These are phyloP conservation scores for Microtus pennsylvanicus DNA, from an alignment of 2,113 vertebrate genomes.

Conservation along the genomic window DNA sequence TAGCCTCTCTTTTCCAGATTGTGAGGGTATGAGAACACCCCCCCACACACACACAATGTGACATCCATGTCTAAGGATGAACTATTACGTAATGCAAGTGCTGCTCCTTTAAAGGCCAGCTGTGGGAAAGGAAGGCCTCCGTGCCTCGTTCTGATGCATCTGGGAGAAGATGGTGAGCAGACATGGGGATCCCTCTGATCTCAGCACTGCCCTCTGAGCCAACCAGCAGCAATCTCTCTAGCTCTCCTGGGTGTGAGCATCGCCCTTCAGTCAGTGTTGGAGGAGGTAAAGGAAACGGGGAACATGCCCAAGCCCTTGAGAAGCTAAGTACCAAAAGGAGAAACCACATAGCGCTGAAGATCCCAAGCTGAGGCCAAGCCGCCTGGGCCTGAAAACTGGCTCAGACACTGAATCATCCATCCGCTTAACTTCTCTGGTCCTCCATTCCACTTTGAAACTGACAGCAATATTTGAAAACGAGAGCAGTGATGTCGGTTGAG, in stretches of 20 bases:
- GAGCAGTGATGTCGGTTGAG: not conserved
- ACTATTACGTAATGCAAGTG: not conserved
- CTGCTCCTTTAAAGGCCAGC: not conserved
- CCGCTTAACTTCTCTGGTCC: conserved; percentile 11
- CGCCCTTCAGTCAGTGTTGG: not conserved
- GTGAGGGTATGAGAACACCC: not conserved
- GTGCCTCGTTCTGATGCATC: not conserved
- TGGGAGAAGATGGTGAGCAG: not conserved
- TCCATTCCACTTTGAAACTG: conserved; percentile 17
- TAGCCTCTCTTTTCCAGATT: not conserved
- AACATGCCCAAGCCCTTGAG: not conserved
- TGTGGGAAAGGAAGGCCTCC: not conserved
- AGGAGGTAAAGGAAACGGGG: not conserved
- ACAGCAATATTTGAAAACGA: not conserved
- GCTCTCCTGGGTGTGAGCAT: not conserved
- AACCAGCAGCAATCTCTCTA: not conserved
- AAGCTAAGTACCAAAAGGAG: not conserved
- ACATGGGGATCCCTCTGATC: not conserved
- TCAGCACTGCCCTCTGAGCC: not conserved
- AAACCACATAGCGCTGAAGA: not conserved
- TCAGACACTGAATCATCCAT: not conserved
- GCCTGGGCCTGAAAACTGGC: not conserved
- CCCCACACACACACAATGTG: not conserved
- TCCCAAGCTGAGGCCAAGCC: not conserved
- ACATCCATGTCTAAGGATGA: not conserved